Conservation (phyloP, 2,113 vertebrate genomes). For the Phyllostomus hastatus region DNA sequence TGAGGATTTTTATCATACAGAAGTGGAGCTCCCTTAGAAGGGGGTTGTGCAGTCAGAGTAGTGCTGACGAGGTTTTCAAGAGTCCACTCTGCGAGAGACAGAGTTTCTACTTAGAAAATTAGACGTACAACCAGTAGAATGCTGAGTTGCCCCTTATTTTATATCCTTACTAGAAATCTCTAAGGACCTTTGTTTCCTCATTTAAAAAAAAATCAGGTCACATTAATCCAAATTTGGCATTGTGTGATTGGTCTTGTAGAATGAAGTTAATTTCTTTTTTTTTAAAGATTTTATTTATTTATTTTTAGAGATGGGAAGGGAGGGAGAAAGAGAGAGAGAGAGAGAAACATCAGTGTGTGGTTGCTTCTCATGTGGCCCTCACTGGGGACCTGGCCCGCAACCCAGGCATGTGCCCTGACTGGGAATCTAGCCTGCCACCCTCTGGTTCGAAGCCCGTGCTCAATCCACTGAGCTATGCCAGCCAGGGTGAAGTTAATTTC, state of each 20-base stretch:
- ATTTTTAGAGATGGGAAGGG: no score
- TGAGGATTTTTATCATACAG: conserved; percentile 49
- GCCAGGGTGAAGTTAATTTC: background rate
- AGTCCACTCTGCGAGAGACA: background rate
- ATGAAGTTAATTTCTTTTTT: background rate
- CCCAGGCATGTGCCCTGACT: no score
- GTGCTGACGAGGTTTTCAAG: background rate
- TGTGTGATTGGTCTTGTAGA: background rate
- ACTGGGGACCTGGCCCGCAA: no score
- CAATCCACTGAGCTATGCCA: no score
- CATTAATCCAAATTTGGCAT: background rate
- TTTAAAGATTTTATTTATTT: no score
- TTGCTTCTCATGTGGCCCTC: no score
- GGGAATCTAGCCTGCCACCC: no score
- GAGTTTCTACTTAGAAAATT: conserved; percentile 19
- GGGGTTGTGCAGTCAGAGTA: conserved; percentile 32
- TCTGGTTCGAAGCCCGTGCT: no score
- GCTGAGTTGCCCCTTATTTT: background rate
- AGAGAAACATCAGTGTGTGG: no score
- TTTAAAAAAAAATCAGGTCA: background rate
- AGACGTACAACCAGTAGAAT: background rate
- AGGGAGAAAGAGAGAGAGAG: no score
- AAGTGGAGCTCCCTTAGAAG: conserved; percentile 54
- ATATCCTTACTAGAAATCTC: background rate
- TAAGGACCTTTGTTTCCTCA: background rate